Evolutionary conservation across 2,888 invertebrate genomes (phyloP), one percentile per base, ranked within the genome.

Genomic region (Crepidodera aurea): DNA sequence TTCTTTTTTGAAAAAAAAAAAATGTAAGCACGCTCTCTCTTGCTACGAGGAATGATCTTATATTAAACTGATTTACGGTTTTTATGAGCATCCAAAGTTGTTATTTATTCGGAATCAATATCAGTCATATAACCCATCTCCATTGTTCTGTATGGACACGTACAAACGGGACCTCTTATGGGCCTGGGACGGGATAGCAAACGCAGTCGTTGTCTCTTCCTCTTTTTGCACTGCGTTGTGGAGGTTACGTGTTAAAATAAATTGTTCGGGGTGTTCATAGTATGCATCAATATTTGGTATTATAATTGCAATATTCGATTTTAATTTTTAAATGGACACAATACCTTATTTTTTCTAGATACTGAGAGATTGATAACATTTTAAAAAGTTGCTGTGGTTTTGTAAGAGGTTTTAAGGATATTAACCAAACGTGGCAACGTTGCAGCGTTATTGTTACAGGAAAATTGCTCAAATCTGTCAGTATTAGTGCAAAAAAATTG

Each of bases 151-250:
- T 63, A 64, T 63, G 73, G 74, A 59, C 78, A 78, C 59, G 75
- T 77, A 69, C 78, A 77, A 50, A 73, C 69, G 44, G 75, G 74
- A 51, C 69, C 70, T 34, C 61, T 54, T 44, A 64, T 29, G 19
- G 71, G 70, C 46, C 60, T 29, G 1, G 77, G 78, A 16, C 75
- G 73, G 42, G 74, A 77, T 50, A 78, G 71, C 67, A 77, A 71
- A 32, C 77, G 73, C 25, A 75, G 76, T 10, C 75, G 72, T 66
- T 78, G 74, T 62, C 75, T 69, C 68, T 71, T 74, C 67, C 66
- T 68, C 61, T 70, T 75, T 69, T 75, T 74, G 71, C 76, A 75
- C 74, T 75, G 50, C 25, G 37, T 55, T 59, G 44, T 37, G 48
- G 15, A 54, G 48, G 18, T 57, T 25, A 39, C 1, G 44, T 37